These are phyloP conservation scores for Diaphora mendica DNA, from an alignment of 2,888 invertebrate species.

Conservation along the genomic window DNA sequence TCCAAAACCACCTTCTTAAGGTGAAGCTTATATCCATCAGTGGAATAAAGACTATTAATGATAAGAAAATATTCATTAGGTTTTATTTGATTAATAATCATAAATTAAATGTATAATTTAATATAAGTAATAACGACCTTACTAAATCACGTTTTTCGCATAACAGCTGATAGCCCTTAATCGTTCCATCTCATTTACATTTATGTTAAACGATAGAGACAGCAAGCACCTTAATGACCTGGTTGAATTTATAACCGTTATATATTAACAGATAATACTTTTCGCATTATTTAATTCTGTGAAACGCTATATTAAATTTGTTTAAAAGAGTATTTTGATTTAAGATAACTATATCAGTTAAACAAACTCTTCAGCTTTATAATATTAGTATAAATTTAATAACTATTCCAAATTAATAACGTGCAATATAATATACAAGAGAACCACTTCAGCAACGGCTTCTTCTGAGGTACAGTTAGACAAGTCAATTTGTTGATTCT, in stretches of 20 bases:
- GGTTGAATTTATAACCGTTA: slow-evolving; percentile 1
- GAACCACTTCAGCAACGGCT: background rate
- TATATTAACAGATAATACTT: background rate
- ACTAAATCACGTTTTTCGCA: background rate
- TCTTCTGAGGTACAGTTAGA: background rate
- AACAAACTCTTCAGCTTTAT: too few species aligned
- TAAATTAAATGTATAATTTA: background rate
- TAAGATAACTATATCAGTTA: too few species aligned
- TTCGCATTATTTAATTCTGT: background rate
- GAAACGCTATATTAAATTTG: background rate
- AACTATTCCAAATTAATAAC: background rate
- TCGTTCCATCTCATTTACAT: background rate
- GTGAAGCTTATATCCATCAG: too few species aligned
- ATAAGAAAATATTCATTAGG: background rate
- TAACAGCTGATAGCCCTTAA: background rate
- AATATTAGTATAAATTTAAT: too few species aligned
- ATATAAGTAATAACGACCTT: background rate
- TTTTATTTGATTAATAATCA: background rate
- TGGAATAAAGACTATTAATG: too few species aligned
- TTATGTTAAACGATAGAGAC: background rate
- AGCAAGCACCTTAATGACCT: background rate
- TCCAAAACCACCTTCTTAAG: too few species aligned
- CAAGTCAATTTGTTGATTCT: background rate
- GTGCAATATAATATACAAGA: background rate
- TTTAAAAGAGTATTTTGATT: background rate